These are phyloP conservation scores for Neostethus bicornis DNA, from an alignment of 2,797 vertebrate genomes.

Conservation along the genomic window DNA sequence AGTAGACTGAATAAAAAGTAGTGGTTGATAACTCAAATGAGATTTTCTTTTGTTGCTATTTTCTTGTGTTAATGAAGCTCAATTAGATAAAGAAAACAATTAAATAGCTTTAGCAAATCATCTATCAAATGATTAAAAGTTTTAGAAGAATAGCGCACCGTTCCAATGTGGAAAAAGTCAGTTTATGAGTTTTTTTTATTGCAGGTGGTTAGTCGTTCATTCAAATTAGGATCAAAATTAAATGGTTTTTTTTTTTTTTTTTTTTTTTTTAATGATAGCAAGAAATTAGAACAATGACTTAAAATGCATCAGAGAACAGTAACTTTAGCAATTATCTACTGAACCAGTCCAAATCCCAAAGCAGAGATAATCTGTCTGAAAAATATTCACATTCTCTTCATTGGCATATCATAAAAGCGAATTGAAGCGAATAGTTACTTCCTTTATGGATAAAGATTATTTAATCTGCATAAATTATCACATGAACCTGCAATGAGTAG, in stretches of 20 bases:
- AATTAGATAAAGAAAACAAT: too few species aligned
- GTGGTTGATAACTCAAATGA: neutral
- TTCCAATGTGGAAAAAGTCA: constrained; percentile 1
- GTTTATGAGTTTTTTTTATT: constrained; percentile 6
- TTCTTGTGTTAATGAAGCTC: too few species aligned
- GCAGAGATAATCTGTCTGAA: constrained; percentile 21
- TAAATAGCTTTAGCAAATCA: neutral
- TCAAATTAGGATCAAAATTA: neutral
- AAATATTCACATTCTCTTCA: constrained; percentile 11
- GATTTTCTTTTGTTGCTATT: too few species aligned
- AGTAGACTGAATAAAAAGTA: too few species aligned
- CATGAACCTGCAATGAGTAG: neutral
- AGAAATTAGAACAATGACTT: neutral
- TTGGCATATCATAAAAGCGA: neutral
- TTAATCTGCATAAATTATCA: neutral
- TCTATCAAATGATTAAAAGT: constrained; percentile 1
- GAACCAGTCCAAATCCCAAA: constrained; percentile 14
- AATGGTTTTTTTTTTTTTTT: too few species aligned
- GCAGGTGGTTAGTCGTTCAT: neutral
- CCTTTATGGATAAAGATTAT: neutral
- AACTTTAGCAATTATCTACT: constrained; percentile 44
- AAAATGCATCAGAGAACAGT: too few species aligned
- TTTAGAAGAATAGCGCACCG: neutral
- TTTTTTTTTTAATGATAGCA: too few species aligned
- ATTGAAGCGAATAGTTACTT: neutral